Percentiles rank a stretch among this genome's conserved stretches.
These are phyloP conservation scores for Macrobrachium nipponense DNA, from an alignment of 1,140 invertebrate species.

Conservation along the genomic window DNA sequence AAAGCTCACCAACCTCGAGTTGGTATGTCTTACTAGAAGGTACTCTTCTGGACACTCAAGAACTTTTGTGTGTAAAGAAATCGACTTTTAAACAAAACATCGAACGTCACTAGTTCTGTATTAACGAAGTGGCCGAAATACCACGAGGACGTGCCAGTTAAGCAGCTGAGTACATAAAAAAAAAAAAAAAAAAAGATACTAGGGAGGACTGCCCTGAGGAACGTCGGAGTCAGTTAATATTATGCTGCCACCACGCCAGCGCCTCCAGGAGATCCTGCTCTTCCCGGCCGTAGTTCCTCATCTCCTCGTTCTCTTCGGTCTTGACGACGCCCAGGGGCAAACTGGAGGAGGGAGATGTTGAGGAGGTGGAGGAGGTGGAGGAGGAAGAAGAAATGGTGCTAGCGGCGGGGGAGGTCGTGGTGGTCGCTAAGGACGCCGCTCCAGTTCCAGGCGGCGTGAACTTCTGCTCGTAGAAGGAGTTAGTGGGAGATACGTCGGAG, in stretches of 20 bases:
- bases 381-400: neutral
- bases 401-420: conserved; percentile 9
- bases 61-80: too few species aligned
- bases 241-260: conserved; percentile 53
- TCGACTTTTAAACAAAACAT: too few species aligned
- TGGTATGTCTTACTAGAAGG: too few species aligned
- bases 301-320: conserved; percentile 17
- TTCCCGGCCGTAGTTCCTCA: conserved; percentile 24
- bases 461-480: conserved; percentile 10
- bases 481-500: conserved; percentile 11
- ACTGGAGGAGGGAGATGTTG: neutral
- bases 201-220: neutral
- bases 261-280: conserved; percentile 51
- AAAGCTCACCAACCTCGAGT: too few species aligned
- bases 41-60: too few species aligned
- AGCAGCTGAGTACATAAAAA: too few species aligned
- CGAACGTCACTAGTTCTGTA: too few species aligned
- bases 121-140: too few species aligned
- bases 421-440: neutral
- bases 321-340: conserved; percentile 18
- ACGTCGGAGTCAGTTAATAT: conserved; percentile 17
- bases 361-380: neutral
- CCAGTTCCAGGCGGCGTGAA: too few species aligned
- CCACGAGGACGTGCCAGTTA: too few species aligned
- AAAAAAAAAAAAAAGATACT: too few species aligned